A percentile compares a stretch with the other conserved stretches of the same genome.
Conservation (phyloP, 2,113 vertebrate genomes). For the Aix galericulata region DNA sequence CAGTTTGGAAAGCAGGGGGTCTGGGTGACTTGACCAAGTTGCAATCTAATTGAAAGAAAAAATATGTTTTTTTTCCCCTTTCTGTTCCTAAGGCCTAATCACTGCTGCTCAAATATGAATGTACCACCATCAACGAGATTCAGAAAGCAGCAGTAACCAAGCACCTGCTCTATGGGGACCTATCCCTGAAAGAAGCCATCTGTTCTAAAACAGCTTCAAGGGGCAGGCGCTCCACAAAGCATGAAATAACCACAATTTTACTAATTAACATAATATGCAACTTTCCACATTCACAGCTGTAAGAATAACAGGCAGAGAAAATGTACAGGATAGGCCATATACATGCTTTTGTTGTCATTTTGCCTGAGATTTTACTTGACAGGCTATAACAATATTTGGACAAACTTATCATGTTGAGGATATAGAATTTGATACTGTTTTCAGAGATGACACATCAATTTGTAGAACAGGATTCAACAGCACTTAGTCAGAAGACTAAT, state of each 20-base stretch:
- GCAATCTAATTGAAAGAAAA: not conserved
- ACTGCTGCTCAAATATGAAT: not conserved
- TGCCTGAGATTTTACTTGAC: not conserved
- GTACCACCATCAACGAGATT: not conserved
- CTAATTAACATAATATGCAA: not conserved
- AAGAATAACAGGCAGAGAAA: not conserved
- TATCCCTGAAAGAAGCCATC: not conserved
- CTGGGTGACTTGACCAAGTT: not conserved
- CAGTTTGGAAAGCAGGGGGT: not conserved
- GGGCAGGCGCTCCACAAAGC: not conserved
- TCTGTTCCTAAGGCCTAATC: not conserved
- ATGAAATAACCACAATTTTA: not conserved
- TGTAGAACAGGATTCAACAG: not conserved
- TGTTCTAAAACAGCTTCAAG: not conserved
- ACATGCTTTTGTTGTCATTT: not conserved
- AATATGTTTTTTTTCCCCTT: not conserved
- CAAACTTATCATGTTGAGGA: rapidly evolving
- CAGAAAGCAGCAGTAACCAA: not conserved
- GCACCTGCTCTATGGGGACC: not conserved
- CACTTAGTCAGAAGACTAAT: not conserved
- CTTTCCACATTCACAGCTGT: not conserved
- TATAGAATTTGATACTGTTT: not conserved
- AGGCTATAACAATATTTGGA: not conserved
- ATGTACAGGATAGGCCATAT: not conserved
- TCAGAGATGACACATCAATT: not conserved